These are phyloP conservation scores for Musca vetustissima DNA, from an alignment of 1,140 invertebrate genomes.

Conservation along the genomic window DNA sequence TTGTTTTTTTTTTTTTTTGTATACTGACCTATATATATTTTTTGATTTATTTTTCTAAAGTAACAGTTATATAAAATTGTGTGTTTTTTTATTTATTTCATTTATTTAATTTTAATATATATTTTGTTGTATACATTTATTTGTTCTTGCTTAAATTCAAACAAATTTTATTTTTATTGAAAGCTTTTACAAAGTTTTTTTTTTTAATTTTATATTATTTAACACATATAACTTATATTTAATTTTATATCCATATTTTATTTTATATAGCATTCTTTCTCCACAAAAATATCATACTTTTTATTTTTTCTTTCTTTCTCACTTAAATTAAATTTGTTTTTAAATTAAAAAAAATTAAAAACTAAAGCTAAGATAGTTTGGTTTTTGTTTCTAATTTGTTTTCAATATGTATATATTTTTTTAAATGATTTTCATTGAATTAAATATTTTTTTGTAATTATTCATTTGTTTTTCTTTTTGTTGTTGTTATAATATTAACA, in stretches of 20 bases:
- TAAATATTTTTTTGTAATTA: too few relatives aligned
- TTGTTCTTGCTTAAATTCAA: neutral
- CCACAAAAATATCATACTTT: neutral
- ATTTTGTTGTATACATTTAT: constrained; percentile 9
- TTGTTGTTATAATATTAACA: neutral
- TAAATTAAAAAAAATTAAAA: too few relatives aligned
- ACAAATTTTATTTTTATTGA: neutral
- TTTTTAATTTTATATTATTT: neutral
- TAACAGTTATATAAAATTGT: neutral
- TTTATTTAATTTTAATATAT: neutral
- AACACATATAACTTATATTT: constrained; percentile 13
- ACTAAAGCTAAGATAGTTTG: too few relatives aligned
- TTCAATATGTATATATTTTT: neutral
- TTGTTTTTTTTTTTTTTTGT: too few relatives aligned
- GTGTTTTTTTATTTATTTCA: neutral
- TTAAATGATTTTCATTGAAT: neutral
- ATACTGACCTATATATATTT: too few relatives aligned
- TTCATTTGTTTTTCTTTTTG: neutral
- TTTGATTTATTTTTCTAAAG: too few relatives aligned
- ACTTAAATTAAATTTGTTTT: constrained; percentile 8
- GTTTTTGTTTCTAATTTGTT: too few relatives aligned
- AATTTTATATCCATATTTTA: neutral
- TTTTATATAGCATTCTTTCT: neutral
- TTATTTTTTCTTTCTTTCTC: neutral
- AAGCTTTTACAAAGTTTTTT: constrained; percentile 22